phyloP scores from a whole-genome alignment of 2,113 vertebrate species.

The Sinocyclocheilus anshuiensis region DNA sequence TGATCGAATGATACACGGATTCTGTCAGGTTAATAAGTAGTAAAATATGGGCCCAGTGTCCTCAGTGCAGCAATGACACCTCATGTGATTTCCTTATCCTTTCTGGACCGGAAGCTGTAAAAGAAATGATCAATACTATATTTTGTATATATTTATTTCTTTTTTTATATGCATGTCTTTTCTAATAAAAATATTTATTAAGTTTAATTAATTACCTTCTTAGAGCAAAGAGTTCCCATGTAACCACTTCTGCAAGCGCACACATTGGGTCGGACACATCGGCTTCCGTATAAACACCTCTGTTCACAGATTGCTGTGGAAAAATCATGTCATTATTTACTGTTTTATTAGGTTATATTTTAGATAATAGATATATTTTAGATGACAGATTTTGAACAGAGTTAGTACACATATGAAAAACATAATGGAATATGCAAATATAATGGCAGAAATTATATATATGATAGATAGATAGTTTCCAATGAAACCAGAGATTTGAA shows the following conservation, averaged over 20 bases:
- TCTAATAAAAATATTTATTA: neutral
- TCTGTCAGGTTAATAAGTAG: constrained; percentile 30
- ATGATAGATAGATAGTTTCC: no score
- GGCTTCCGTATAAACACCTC: constrained; percentile 71
- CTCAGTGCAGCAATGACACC: constrained; percentile 50
- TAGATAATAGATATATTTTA: no score
- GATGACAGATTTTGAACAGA: no score
- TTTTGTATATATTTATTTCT: neutral
- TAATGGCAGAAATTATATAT: neutral
- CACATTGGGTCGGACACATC: constrained; percentile 73
- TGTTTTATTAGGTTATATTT: no score
- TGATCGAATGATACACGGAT: no score
- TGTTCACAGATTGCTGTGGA: constrained; percentile 67
- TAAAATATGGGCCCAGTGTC: constrained; percentile 47
- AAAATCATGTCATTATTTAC: no score
- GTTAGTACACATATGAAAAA: neutral
- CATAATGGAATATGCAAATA: neutral
- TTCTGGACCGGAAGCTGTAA: constrained; percentile 71
- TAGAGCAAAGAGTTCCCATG: constrained; percentile 66
- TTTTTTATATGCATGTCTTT: neutral
- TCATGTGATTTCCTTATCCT: constrained; percentile 60
- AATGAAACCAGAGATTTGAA: no score
- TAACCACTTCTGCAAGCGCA: constrained; percentile 75
- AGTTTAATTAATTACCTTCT: constrained; percentile 61
- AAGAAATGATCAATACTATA: neutral